A percentile compares a stretch with the other conserved stretches of the same genome.
phyloP scores from a whole-genome alignment of 2,888 invertebrate species.

The Lithophane leautieri region DNA sequence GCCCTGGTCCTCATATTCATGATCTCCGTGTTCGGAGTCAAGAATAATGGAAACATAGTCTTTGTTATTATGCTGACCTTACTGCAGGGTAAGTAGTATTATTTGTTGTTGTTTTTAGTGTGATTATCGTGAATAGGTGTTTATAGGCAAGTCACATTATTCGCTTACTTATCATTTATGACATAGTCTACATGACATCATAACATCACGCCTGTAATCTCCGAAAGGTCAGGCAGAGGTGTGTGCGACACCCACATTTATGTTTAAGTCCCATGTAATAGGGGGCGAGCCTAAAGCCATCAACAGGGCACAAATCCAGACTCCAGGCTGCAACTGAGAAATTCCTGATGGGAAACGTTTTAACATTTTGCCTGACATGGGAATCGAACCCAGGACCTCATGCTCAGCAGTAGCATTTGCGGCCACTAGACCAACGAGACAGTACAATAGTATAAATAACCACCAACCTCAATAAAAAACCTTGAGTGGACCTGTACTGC shows the following conservation, averaged over 20 bases:
- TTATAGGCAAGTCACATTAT: neutral
- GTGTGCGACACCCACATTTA: too few relatives aligned
- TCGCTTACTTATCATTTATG: too few relatives aligned
- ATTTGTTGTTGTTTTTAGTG: neutral
- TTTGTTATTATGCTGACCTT: conserved; percentile 96
- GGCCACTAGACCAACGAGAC: neutral
- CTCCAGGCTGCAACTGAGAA: too few relatives aligned
- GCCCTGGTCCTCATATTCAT: conserved; percentile 97
- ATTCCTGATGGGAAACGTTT: too few relatives aligned
- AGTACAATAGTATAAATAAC: neutral
- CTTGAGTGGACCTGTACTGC: neutral
- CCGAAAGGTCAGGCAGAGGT: too few relatives aligned
- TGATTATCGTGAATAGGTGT: neutral
- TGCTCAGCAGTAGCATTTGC: neutral
- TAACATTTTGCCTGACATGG: too few relatives aligned
- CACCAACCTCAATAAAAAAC: neutral
- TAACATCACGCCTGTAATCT: too few relatives aligned
- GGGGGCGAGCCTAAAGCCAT: neutral
- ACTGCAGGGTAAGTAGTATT: conserved; percentile 92
- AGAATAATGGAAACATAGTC: conserved; percentile 96
- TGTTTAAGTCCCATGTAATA: neutral
- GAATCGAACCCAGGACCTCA: too few relatives aligned
- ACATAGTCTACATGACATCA: too few relatives aligned
- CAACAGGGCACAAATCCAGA: too few relatives aligned
- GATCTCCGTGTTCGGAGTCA: conserved; percentile 96